These are phyloP conservation scores for Danio albolineatus DNA, from an alignment of 2,797 vertebrate genomes.

Conservation along the genomic window DNA sequence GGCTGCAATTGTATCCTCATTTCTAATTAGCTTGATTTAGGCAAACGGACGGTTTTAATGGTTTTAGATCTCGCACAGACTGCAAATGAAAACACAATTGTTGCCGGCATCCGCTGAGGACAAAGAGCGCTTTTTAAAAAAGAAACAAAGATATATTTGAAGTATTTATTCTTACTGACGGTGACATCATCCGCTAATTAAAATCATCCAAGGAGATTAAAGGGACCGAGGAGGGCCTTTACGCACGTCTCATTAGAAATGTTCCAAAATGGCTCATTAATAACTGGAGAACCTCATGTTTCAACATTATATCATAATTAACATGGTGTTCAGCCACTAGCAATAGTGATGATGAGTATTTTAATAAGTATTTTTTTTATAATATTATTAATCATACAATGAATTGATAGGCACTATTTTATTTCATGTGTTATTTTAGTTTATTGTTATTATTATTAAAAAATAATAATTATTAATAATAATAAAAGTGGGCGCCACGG, in stretches of 20 bases:
- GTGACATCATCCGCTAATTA: not conserved
- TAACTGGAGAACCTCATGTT: conserved; percentile 4
- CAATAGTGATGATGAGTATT: not conserved
- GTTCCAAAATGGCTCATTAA: conserved; percentile 18
- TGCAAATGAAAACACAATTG: conserved; percentile 14
- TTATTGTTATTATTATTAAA: too few species aligned
- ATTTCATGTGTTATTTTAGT: too few species aligned
- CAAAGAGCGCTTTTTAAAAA: not conserved
- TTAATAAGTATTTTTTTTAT: not conserved
- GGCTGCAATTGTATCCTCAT: conserved; percentile 19
- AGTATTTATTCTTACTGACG: not conserved
- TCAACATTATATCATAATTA: conserved; percentile 24
- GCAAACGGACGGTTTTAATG: conserved; percentile 23
- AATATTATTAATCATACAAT: not conserved
- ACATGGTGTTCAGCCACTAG: not conserved
- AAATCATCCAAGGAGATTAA: not conserved
- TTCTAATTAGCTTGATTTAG: conserved; percentile 40
- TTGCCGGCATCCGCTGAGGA: not conserved
- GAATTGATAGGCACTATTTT: not conserved
- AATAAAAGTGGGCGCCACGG: too few species aligned
- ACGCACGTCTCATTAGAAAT: conserved; percentile 32
- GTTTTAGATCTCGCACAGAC: not conserved
- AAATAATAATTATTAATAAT: too few species aligned
- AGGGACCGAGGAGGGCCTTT: not conserved
- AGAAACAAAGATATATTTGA: not conserved